These are phyloP conservation scores for Brachionus plicatilis DNA, from an alignment of 1,140 invertebrate species.

Conservation along the genomic window DNA sequence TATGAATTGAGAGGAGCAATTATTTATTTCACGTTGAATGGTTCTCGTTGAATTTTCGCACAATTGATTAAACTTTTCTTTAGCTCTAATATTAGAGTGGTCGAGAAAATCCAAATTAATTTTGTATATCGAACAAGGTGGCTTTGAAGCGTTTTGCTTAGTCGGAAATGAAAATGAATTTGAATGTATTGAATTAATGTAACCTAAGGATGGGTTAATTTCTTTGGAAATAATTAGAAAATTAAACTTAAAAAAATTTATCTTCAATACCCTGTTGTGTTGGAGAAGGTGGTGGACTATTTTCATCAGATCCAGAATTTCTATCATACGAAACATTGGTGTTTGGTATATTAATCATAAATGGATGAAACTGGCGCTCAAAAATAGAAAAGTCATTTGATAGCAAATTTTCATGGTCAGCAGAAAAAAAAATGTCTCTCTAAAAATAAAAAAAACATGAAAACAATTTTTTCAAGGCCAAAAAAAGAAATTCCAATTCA, in stretches of 20 bases:
- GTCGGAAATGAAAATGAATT: background rate
- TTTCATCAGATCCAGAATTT: slow-evolving; percentile 30
- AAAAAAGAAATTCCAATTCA: too few species aligned
- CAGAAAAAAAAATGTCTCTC: slow-evolving; percentile 21
- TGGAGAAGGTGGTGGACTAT: slow-evolving; percentile 8
- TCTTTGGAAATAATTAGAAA: background rate
- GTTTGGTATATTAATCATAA: background rate
- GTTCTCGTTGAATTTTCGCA: slow-evolving; percentile 37
- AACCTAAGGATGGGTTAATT: background rate
- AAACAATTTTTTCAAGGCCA: too few species aligned
- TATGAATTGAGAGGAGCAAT: slow-evolving; percentile 30
- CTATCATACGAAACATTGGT: background rate
- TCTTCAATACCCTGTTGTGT: background rate
- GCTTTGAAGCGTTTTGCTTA: background rate
- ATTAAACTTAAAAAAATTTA: too few species aligned
- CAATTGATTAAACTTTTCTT: slow-evolving; percentile 27
- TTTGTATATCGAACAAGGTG: slow-evolving; percentile 18
- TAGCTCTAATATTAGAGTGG: background rate
- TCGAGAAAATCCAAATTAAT: slow-evolving; percentile 16
- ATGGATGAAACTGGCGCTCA: background rate
- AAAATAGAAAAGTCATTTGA: background rate
- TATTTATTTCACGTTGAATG: slow-evolving; percentile 14
- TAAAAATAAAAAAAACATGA: background rate
- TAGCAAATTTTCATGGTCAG: slow-evolving; percentile 26
- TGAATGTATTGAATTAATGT: background rate